These are phyloP conservation scores for Seriola dumerili DNA, from an alignment of 2,113 vertebrate genomes.

Conservation along the genomic window DNA sequence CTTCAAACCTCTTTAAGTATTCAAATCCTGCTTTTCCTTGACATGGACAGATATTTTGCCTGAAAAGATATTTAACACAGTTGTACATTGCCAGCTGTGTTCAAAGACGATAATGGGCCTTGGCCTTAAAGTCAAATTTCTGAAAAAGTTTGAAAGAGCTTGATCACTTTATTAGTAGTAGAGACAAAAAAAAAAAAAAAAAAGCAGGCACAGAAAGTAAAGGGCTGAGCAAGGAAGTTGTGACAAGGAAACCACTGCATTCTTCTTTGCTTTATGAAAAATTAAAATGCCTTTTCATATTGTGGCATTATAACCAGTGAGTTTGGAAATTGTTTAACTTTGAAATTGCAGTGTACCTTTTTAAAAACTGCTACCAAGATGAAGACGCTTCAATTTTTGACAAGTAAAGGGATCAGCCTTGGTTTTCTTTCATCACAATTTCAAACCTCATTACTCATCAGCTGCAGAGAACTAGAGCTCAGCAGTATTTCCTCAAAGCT, in stretches of 20 bases:
- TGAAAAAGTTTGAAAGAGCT: slow-evolving; percentile 18
- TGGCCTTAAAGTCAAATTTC: slow-evolving; percentile 5
- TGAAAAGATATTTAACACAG: slow-evolving; percentile 10
- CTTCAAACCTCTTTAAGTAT: neutral
- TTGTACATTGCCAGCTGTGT: neutral
- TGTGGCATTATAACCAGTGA: neutral
- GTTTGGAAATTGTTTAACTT: neutral
- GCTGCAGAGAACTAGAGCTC: slow-evolving; percentile 29
- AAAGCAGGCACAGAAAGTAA: neutral
- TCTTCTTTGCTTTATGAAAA: slow-evolving; percentile 7
- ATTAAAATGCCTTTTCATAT: neutral
- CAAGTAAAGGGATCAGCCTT: slow-evolving; percentile 19
- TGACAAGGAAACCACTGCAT: neutral
- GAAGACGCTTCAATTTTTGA: slow-evolving; percentile 41
- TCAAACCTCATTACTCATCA: slow-evolving; percentile 59
- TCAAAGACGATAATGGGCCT: slow-evolving; percentile 7
- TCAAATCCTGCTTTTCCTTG: neutral
- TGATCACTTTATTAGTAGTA: neutral
- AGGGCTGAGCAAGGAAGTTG: neutral
- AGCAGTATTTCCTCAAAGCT: slow-evolving; percentile 51
- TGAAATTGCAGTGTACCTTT: slow-evolving; percentile 1
- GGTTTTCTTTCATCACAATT: slow-evolving; percentile 53
- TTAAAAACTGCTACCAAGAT: slow-evolving; percentile 20
- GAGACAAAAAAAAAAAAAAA: neutral
- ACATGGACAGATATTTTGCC: slow-evolving; percentile 7